Base-by-base conservation (phyloP, 2,113 vertebrate species). In the Oreotrochilus melanogaster region DNA sequence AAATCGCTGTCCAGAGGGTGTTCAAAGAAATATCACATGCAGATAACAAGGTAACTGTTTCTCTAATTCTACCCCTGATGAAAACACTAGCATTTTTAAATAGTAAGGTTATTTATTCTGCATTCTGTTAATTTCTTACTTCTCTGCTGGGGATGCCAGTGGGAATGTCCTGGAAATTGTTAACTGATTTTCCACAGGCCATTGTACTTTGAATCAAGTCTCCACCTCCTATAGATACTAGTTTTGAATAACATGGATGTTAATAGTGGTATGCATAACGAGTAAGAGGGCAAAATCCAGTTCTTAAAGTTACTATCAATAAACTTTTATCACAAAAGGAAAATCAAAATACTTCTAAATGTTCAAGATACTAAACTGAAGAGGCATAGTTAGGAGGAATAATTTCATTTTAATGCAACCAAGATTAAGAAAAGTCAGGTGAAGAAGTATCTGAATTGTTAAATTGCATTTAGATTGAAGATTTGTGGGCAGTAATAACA, bases 41-140 rank as follows among this genome's bases (percentile, higher is more conserved):
- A 88, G 43, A 74, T 62, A 48, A 48, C 53, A 66, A 94, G 73
- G 78, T 97, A 78, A 73, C 25, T 73, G 10, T 79, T 93, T 70
- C 7, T 33, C 17, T 79, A 25, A 35, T 70, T 85, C 25, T 65
- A 21, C 22, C 19, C 16, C 61, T 82, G 11, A 30, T 88, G 42
- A 72, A 88, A 89, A 65, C 18, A 50, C 17, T 10, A 28, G 0
- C 51, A 28, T 43, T 89, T 81, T 69, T 9, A 70, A 86, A 72
- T 47, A 78, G 51, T 78, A 43, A 24, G 15, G 7, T 66, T 78
- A 5, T 31, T 85, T 76, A 13, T 54, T 78, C 39, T 53, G 4
- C 51, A 7, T 72, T 18, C 18, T 64, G 14, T 69, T 73, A 11
- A 5, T 39, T 64, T 91, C 24, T 78, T 60, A 43, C 14, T 35